Conservation (phyloP, 2,888 invertebrate genomes). For the Lithodes maja region DNA sequence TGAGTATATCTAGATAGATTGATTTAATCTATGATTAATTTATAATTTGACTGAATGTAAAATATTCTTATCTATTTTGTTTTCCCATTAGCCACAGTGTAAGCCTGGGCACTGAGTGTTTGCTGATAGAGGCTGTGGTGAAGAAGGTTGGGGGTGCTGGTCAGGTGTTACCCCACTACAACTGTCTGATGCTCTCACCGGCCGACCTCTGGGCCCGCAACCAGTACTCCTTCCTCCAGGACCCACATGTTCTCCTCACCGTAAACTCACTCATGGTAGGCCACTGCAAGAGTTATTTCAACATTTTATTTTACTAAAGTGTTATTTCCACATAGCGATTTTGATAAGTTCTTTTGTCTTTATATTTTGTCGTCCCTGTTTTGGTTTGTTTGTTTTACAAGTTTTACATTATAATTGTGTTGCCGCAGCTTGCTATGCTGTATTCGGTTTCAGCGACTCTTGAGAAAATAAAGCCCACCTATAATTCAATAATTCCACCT, state of each 20-base stretch:
- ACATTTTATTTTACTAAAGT: no score
- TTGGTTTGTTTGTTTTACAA: no score
- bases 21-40: neutral
- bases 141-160: slow-evolving; percentile 64
- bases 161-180: slow-evolving; percentile 86
- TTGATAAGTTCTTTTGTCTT: no score
- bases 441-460: no score
- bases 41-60: neutral
- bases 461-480: no score
- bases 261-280: slow-evolving; percentile 68
- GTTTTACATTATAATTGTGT: no score
- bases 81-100: slow-evolving; percentile 30
- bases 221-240: slow-evolving; percentile 84
- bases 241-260: slow-evolving; percentile 74
- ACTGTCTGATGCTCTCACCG: slow-evolving; percentile 92
- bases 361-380: no score
- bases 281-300: no score
- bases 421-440: no score
- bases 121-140: slow-evolving; percentile 69
- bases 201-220: slow-evolving; percentile 95
- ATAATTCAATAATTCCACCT: no score
- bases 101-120: slow-evolving; percentile 61
- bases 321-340: no score
- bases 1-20: no score
- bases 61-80: neutral